A percentile compares a stretch with the other conserved stretches of the same genome.
These are phyloP conservation scores for Epsilonema sp. DNA, from an alignment of 2,888 invertebrate species.

Conservation along the genomic window DNA sequence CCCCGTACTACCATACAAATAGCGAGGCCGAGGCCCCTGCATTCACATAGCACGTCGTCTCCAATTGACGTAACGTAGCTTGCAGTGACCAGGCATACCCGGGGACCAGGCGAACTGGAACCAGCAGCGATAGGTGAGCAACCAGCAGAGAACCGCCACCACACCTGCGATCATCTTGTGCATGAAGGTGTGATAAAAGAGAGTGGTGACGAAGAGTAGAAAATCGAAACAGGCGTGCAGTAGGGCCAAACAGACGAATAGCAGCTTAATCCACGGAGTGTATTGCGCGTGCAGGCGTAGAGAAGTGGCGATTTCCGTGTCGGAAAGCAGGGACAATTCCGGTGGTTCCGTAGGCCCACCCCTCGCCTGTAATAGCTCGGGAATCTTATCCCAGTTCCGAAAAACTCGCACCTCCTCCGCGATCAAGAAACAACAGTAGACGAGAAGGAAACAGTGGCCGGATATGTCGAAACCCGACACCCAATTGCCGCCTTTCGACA, in stretches of 20 bases:
- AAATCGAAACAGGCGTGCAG: slow-evolving; percentile 63
- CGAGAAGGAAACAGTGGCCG: slow-evolving; percentile 83
- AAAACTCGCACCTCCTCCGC: slow-evolving; percentile 56
- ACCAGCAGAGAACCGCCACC: slow-evolving; percentile 73
- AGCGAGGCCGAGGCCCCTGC: too few species aligned
- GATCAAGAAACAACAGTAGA: slow-evolving; percentile 72
- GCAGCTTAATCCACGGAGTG: slow-evolving; percentile 56
- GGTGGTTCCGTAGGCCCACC: slow-evolving; percentile 14
- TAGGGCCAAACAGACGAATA: slow-evolving; percentile 49
- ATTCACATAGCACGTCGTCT: too few species aligned
- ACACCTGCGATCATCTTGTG: slow-evolving; percentile 76
- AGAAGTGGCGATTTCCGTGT: slow-evolving; percentile 47
- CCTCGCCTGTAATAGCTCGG: slow-evolving; percentile 9
- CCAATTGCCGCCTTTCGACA: slow-evolving; percentile 50
- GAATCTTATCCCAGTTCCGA: slow-evolving; percentile 13
- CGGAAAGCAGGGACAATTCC: slow-evolving; percentile 42
- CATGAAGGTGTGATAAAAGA: slow-evolving; percentile 87
- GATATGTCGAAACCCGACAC: slow-evolving; percentile 91
- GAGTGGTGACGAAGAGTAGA: slow-evolving; percentile 71
- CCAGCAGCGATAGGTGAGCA: slow-evolving; percentile 52
- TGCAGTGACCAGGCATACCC: slow-evolving; percentile 22
- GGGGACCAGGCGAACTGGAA: slow-evolving; percentile 23
- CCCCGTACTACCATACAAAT: too few species aligned
- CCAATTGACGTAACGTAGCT: neutral
- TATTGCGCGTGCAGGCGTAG: slow-evolving; percentile 52